Evolutionary conservation across 2,113 vertebrate species (phyloP), one percentile per base, ranked within the genome.

Genomic region (Clarias magur): DNA sequence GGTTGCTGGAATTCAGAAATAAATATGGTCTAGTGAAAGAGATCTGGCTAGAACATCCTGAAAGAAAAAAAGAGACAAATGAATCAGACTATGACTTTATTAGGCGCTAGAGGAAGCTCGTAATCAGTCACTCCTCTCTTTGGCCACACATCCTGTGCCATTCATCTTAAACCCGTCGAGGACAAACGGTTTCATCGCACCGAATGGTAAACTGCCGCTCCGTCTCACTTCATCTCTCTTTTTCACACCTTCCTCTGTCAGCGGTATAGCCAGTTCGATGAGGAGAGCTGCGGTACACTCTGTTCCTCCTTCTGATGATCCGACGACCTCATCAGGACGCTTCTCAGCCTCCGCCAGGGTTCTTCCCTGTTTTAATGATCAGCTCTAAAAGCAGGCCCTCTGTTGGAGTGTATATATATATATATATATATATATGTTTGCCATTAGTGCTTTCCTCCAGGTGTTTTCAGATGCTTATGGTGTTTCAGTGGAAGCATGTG

Each of bases 1-100:
- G 38, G 9, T 17, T 72, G 23, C 65, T 81, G 34, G 17, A 80
- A 48, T 80, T 68, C 48, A 75, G 84, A 85, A 75, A 85, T 85
- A 85, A 67, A 86, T 68, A 68, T 23, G 53, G 84, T 65, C 38
- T n/a, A 1, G 15, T 80, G 84, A 56, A 79, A 23, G 19, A 60
- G 21, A 79, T 21, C n/a, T 78, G 72, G 84, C 83, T 48, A 84
- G 54, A 15, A 19, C 59, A 60, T 54, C 60, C 27, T 54, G 30
- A 57, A 63, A 42, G 63, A 80, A 56, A 16, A 83, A 83, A 25
- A 67, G 62, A 60, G 70, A 27, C 5, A n/a, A 62, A 85, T 76
- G 83, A 16, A 54, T 78, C 63, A 48, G 48, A 80, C 48, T 25
- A 34, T 53, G 38, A 65, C 23, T 85, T 65, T 85, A 79, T 67